Percentiles rank a stretch among this genome's conserved stretches.
phyloP scores from a whole-genome alignment of 2,888 invertebrate genomes.

The Linnaemya tessellans region DNA sequence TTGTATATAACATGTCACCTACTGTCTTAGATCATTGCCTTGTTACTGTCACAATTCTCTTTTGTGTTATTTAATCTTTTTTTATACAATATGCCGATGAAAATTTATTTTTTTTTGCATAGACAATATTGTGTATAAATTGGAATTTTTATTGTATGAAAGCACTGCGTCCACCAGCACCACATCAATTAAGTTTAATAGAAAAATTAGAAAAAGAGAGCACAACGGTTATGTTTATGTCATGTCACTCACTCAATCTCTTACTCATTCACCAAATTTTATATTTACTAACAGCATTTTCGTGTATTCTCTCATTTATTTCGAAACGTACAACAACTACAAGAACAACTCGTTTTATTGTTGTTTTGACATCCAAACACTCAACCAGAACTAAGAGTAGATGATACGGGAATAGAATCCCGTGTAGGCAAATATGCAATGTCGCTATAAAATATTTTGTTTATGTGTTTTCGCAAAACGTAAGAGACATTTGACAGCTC shows the following conservation, averaged over 20 bases:
- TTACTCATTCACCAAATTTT: not conserved
- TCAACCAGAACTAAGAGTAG: no score
- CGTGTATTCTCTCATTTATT: not conserved
- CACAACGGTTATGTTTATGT: slow-evolving; percentile 39
- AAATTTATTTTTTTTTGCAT: not conserved
- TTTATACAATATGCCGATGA: not conserved
- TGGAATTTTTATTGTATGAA: slow-evolving; percentile 11
- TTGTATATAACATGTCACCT: slow-evolving; percentile 4
- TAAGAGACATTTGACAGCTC: no score
- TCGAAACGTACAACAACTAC: not conserved
- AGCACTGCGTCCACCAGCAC: slow-evolving; percentile 44
- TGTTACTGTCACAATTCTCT: slow-evolving; percentile 34
- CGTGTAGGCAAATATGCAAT: no score
- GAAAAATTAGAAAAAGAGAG: slow-evolving; percentile 29
- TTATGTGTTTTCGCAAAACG: no score
- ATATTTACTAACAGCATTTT: not conserved
- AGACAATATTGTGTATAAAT: no score
- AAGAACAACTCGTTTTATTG: no score
- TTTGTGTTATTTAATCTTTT: slow-evolving; percentile 24
- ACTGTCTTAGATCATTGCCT: slow-evolving; percentile 29
- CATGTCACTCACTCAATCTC: slow-evolving; percentile 30
- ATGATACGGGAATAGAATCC: no score
- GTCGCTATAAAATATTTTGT: no score
- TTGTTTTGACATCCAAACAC: no score
- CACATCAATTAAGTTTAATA: slow-evolving; percentile 28